phyloP scores from a whole-genome alignment of 2,113 vertebrate genomes.

The Stictonetta naevosa region DNA sequence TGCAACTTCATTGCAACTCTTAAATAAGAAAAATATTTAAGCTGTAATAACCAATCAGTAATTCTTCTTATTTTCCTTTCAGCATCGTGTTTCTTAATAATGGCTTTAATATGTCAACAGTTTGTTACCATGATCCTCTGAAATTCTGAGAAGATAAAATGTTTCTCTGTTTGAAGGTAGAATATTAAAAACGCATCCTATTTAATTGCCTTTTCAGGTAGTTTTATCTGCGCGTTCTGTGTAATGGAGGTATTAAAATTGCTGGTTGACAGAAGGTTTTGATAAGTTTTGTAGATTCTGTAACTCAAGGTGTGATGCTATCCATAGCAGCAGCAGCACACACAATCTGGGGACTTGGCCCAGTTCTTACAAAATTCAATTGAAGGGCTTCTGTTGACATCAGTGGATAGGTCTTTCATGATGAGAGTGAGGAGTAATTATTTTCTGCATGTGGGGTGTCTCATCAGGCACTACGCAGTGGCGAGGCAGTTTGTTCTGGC shows the following conservation, averaged over 20 bases:
- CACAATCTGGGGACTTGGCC: conserved; percentile 42
- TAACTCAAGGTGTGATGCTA: conserved; percentile 32
- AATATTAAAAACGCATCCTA: not conserved
- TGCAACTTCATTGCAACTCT: not conserved
- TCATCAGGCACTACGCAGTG: conserved; percentile 9
- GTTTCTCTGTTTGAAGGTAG: not conserved
- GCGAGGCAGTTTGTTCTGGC: not conserved
- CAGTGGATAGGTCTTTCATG: not conserved
- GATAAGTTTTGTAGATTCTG: not conserved
- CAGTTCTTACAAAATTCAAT: conserved; percentile 53
- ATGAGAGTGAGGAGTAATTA: conserved; percentile 54
- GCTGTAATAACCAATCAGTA: not conserved
- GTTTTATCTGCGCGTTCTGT: not conserved
- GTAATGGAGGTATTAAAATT: not conserved
- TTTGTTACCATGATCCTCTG: not conserved
- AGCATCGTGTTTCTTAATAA: not conserved
- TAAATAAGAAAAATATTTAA: conserved; percentile 30
- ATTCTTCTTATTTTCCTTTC: not conserved
- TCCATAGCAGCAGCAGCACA: conserved; percentile 8
- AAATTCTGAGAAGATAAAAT: conserved; percentile 10
- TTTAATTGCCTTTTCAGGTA: conserved; percentile 25
- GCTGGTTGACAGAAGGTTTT: not conserved
- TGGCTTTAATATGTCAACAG: not conserved
- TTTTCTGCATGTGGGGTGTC: conserved; percentile 29
- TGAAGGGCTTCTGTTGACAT: conserved; percentile 46